Evolutionary conservation across 2,888 invertebrate genomes (phyloP), one percentile per base, ranked within the genome.

Genomic region (Agonopterix heracliana): DNA sequence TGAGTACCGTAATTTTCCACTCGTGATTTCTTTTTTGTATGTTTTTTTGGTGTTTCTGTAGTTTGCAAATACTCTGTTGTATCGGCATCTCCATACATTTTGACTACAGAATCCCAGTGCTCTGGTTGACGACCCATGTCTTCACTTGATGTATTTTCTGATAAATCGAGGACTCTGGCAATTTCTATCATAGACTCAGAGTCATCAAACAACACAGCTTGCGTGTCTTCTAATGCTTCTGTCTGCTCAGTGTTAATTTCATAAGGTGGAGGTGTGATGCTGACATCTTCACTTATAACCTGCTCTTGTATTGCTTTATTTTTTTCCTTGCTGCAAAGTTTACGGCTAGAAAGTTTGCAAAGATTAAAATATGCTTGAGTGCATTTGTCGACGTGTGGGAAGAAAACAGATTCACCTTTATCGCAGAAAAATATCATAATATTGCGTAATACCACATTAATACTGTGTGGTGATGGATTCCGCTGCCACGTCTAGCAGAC

Each of bases 11-110:
- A 38, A 38, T 38, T 38, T 10, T n/a, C 38, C 3, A 38, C 10
- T 4, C 9, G 9, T 4, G 9, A 38, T 38, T n/a, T 38, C 26
- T 17, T 43, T 11, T 26, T 43, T 49, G 36, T 48, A 36, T n/a
- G 12, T 17, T 26, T 45, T 44, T 35, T 40, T 12, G 1, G 9
- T 38, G 11, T 10, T 38, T 38, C 38, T 51, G 47, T 53, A 54
- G 55, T 46, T 55, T 41, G 26, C 38, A 5, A 41, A 13, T 12
- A 45, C 10, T 38, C 14, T n/a, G 54, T 55, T 13, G 52, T 58
- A 36, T 56, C 50, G n/a, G 34, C n/a, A 11, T 56, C 42, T 12
- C 57, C 57, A 46, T 59, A 59, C 34, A 54, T 49, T 26, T 56
- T 13, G 42, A 48, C 46, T 35, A 57, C 49, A 11, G 60, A 59